Evolutionary conservation across 2,113 vertebrate genomes (phyloP).

Genomic region (Puntigrus tetrazona): DNA sequence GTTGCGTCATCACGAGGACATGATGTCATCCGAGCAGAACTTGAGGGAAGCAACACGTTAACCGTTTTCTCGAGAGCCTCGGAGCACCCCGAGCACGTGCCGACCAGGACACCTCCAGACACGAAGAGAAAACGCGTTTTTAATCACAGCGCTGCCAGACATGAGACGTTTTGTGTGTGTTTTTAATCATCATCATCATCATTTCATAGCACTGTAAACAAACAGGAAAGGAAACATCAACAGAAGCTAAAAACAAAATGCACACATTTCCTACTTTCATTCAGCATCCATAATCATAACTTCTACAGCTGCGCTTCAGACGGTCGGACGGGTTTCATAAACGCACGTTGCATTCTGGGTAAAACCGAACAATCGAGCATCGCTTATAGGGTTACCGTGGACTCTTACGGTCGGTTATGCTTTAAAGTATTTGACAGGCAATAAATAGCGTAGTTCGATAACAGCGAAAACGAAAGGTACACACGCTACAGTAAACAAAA

Average conservation of each 20-base stretch:
- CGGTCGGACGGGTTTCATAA: too few species aligned
- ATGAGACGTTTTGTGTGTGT: conserved; percentile 47
- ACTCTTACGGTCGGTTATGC: not conserved
- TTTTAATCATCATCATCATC: conserved; percentile 58
- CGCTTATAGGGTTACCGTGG: not conserved
- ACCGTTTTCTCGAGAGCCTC: too few species aligned
- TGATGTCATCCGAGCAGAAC: not conserved
- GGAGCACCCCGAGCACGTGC: too few species aligned
- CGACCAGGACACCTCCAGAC: not conserved
- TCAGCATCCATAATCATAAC: not conserved
- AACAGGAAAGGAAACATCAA: conserved; percentile 12
- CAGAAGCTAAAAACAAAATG: not conserved
- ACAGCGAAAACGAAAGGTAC: not conserved
- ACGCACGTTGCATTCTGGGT: not conserved
- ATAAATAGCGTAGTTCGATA: not conserved
- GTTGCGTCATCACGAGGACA: not conserved
- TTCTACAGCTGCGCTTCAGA: not conserved
- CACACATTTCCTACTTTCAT: conserved; percentile 45
- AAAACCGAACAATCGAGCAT: not conserved
- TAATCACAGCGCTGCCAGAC: not conserved
- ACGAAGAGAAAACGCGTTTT: not conserved
- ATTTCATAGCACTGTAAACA: conserved; percentile 61
- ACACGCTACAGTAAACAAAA: not conserved
- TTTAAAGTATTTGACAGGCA: not conserved
- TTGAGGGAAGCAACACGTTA: not conserved